These are phyloP conservation scores for Sitobion miscanthi DNA, from an alignment of 1,140 invertebrate genomes.

Conservation along the genomic window DNA sequence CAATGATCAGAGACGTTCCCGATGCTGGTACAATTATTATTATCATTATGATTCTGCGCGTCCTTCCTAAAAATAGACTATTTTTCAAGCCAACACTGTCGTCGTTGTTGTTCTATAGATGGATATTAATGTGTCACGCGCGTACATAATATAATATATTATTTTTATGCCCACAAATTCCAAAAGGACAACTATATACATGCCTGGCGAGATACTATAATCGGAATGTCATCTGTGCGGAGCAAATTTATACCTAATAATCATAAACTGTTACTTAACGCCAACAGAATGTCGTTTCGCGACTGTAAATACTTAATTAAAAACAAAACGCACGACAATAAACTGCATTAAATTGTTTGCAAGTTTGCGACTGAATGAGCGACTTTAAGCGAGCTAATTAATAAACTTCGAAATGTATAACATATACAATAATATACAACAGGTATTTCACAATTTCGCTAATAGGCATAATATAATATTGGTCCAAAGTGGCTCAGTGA, in stretches of 20 bases:
- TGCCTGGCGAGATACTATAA: neutral
- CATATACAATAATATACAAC: neutral
- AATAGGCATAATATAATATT: neutral
- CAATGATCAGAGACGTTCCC: neutral
- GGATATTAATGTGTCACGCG: conserved; percentile 25
- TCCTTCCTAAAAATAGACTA: conserved; percentile 33
- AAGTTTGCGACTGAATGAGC: neutral
- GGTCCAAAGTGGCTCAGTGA: no score
- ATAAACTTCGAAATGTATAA: neutral
- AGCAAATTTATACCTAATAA: neutral
- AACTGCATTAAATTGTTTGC: neutral
- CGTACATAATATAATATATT: neutral
- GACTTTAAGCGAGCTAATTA: neutral
- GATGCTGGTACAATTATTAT: conserved; percentile 2
- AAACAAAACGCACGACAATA: neutral
- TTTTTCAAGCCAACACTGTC: conserved; percentile 10
- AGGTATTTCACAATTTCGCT: neutral
- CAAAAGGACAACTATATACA: neutral
- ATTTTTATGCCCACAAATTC: conserved; percentile 30
- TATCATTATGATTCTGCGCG: conserved; percentile 1
- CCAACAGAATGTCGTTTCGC: neutral
- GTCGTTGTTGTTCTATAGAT: neutral
- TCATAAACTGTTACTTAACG: neutral
- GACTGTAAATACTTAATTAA: neutral
- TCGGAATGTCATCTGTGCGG: neutral